Evolutionary conservation across 2,113 vertebrate species (phyloP).

Genomic region (Xiphorhynchus elegans): DNA sequence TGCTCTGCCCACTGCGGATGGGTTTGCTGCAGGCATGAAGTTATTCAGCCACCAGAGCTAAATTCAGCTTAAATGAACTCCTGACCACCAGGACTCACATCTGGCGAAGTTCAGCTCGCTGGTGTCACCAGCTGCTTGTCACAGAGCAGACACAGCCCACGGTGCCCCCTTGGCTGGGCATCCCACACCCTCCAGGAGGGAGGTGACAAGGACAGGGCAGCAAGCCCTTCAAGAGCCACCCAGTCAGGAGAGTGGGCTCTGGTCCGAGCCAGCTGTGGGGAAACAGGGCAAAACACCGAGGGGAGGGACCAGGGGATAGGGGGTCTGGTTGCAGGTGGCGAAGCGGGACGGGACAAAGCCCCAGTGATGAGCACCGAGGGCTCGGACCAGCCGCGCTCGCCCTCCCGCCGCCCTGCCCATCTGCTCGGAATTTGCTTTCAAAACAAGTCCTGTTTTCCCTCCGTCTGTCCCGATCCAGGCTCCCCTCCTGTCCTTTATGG

Average conservation of each 20-base stretch:
- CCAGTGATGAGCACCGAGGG: background rate
- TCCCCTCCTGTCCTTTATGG: background rate
- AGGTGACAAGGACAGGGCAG: background rate
- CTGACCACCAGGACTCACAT: background rate
- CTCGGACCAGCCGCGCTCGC: background rate
- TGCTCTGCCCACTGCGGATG: background rate
- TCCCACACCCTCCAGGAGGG: rapidly evolving
- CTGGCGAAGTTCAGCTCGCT: background rate
- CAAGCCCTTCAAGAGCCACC: background rate
- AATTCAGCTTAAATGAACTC: background rate
- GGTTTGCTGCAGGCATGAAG: background rate
- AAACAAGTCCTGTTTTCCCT: constrained; percentile 5
- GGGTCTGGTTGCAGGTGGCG: background rate
- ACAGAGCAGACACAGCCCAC: background rate
- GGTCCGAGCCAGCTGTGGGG: background rate
- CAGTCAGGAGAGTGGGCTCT: background rate
- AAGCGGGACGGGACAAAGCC: background rate
- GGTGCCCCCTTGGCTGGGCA: background rate
- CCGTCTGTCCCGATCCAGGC: background rate
- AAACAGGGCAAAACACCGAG: background rate
- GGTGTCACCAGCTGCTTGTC: background rate
- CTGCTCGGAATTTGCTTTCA: constrained; percentile 28
- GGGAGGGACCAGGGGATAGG: background rate
- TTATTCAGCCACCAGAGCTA: background rate
- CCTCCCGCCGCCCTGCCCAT: constrained; percentile 47